Evolutionary conservation across 1,140 invertebrate genomes (phyloP).

Genomic region (Ips typographus): DNA sequence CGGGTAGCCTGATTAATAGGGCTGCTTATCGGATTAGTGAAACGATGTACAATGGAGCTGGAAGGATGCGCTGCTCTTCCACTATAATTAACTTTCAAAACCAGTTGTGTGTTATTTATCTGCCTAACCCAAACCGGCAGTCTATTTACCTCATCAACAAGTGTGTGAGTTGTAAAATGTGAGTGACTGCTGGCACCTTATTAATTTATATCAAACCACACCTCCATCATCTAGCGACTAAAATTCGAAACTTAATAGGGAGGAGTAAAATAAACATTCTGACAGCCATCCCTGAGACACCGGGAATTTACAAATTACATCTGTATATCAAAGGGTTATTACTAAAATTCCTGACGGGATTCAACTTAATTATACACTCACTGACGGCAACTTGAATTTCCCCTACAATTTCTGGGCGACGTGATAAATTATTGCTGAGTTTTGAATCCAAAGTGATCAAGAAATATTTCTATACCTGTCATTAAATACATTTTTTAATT

Average conservation of each 20-base stretch:
- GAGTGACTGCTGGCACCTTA: too few relatives aligned
- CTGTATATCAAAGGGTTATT: constrained; percentile 30
- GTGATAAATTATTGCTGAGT: constrained; percentile 17
- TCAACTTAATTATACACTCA: constrained; percentile 18
- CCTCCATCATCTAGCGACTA: not conserved
- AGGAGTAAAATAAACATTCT: constrained; percentile 28
- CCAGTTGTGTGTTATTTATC: too few relatives aligned
- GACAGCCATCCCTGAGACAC: constrained; percentile 19
- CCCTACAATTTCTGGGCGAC: constrained; percentile 1
- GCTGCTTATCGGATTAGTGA: constrained; percentile 22
- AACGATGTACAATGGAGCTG: constrained; percentile 10
- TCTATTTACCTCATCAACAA: too few relatives aligned
- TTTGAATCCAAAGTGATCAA: too few relatives aligned
- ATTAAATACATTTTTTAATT: too few relatives aligned
- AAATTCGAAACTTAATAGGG: constrained; percentile 25
- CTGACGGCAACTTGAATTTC: constrained; percentile 11
- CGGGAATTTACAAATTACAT: constrained; percentile 29
- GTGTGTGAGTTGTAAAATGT: too few relatives aligned
- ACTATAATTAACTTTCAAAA: too few relatives aligned
- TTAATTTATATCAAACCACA: too few relatives aligned
- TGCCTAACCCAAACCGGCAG: too few relatives aligned
- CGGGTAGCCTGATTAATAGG: constrained; percentile 21
- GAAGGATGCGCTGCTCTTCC: not conserved
- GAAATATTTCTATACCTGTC: too few relatives aligned
- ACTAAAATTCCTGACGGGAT: constrained; percentile 25